Evolutionary conservation across 2,888 invertebrate genomes (phyloP).

Genomic region (Ptychoptera contaminata): DNA sequence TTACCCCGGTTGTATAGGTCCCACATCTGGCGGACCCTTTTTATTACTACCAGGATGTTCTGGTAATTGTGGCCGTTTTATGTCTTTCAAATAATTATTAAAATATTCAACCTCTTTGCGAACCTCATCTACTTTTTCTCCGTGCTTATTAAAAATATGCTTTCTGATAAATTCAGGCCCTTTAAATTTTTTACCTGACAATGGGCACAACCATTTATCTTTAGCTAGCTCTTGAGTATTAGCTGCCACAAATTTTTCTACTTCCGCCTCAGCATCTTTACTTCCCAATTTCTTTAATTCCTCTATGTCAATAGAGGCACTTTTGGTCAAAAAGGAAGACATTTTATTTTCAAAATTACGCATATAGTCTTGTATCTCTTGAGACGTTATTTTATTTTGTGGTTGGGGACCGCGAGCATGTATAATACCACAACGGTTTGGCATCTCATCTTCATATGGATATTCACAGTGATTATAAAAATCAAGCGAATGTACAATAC

Average conservation of each 20-base stretch:
- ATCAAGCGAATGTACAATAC: conserved; percentile 96
- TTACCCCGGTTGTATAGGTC: conserved; percentile 11
- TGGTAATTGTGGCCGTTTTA: conserved; percentile 84
- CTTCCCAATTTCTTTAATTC: conserved; percentile 73
- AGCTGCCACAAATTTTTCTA: conserved; percentile 87
- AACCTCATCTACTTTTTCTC: conserved; percentile 92
- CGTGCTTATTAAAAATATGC: conserved; percentile 95
- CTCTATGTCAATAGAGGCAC: conserved; percentile 54
- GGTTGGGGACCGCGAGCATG: conserved; percentile 88
- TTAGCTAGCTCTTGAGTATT: conserved; percentile 95
- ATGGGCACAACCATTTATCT: conserved; percentile 97
- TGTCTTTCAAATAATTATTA: conserved; percentile 90
- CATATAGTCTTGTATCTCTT: conserved; percentile 46
- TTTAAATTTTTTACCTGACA: conserved; percentile 98
- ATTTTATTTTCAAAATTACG: conserved; percentile 82
- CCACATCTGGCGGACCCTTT: conserved; percentile 15
- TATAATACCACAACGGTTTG: conserved; percentile 95
- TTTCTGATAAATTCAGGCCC: conserved; percentile 97
- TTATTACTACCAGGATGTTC: conserved; percentile 56
- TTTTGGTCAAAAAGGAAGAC: conserved; percentile 70
- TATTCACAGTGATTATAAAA: conserved; percentile 99
- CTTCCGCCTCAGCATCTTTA: conserved; percentile 44
- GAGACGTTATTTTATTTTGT: conserved; percentile 48
- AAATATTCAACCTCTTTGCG: conserved; percentile 94
- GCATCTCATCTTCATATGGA: conserved; percentile 99